Base-by-base conservation (phyloP, 2,888 invertebrate genomes). In the Macrophya alboannulata region DNA sequence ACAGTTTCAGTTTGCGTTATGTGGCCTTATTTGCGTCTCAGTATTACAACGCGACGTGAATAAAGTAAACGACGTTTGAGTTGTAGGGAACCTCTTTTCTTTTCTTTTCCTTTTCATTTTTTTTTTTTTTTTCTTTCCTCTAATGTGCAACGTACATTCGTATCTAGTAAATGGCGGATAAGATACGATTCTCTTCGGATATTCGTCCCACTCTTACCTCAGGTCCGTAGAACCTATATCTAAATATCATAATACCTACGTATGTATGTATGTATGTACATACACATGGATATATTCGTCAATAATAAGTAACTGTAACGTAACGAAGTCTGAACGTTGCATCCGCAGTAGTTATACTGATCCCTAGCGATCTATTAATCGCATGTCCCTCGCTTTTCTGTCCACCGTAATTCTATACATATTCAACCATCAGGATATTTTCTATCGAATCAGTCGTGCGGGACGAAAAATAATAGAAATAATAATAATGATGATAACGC, bases 11-110 rank as follows among this genome's bases (percentile, higher is more conserved):
- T 88, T 87, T 85, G 85, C 88, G 89, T 88, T 89, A 88, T 88
- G 89, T 89, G 88, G 88, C 89, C 89, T 89, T 89, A 89, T 89
- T 89, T 89, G 89, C 89, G 86, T 9, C 68, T 62, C 59, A 8
- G 62, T 62, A 62, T 81, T 10, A n/a, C 31, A 40, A 72, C 45
- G 81, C 62, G 81, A 62, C n/a, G 10, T n/a, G 81, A 81, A 81
- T 81, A 40, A 77, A 31, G 15, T 15, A 31, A 31, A 31, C 40
- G 21, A n/a, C 21, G n/a, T 74, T 45, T 74, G n/a, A 45, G 21
- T 40, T 5, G 21, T 15, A 21, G 12, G 43, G n/a, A 21, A 45
- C 43, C 45, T 72, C n/a, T 45, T 31, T 43, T 45, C 0, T 45
- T 72, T 31, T 72, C 10, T 12, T 45, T 43, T 12, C n/a, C 4